Conservation (phyloP, 2,888 invertebrate species). For the Ypsolopha sequella region DNA sequence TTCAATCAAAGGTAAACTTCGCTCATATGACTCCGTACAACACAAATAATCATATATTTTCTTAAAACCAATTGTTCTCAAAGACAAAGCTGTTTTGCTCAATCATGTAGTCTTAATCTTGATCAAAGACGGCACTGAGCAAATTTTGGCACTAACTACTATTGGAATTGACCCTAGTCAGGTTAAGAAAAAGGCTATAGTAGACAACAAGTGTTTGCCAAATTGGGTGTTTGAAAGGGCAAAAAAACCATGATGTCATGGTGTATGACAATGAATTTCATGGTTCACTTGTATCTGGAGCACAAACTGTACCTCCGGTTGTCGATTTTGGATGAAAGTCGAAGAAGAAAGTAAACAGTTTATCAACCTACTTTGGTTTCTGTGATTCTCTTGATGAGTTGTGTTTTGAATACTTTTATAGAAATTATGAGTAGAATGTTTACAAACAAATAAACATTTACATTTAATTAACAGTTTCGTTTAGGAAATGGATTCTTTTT, state of each 20-base stretch:
- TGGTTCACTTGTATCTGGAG: slow-evolving; percentile 66
- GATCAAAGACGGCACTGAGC: slow-evolving; percentile 17
- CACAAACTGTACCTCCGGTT: slow-evolving; percentile 55
- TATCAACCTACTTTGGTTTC: not conserved
- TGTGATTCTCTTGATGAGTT: not conserved
- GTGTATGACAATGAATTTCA: slow-evolving; percentile 64
- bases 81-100: slow-evolving; percentile 11
- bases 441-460: not conserved
- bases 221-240: slow-evolving; percentile 46
- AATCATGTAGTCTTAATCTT: slow-evolving; percentile 22
- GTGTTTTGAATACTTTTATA: not conserved
- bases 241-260: slow-evolving; percentile 63
- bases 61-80: slow-evolving; percentile 1
- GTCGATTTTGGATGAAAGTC: slow-evolving; percentile 49
- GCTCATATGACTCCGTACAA: slow-evolving; percentile 13
- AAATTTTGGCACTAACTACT: slow-evolving; percentile 11
- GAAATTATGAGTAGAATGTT: not conserved
- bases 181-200: not conserved
- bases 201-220: slow-evolving; percentile 3
- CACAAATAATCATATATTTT: slow-evolving; percentile 6
- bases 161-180: not conserved
- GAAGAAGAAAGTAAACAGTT: slow-evolving; percentile 30
- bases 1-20: slow-evolving; percentile 84
- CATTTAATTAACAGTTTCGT: not conserved
- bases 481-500: not conserved